These are phyloP conservation scores for Lepilemur septentrionalis DNA, from an alignment of 2,797 vertebrate genomes.

Conservation along the genomic window DNA sequence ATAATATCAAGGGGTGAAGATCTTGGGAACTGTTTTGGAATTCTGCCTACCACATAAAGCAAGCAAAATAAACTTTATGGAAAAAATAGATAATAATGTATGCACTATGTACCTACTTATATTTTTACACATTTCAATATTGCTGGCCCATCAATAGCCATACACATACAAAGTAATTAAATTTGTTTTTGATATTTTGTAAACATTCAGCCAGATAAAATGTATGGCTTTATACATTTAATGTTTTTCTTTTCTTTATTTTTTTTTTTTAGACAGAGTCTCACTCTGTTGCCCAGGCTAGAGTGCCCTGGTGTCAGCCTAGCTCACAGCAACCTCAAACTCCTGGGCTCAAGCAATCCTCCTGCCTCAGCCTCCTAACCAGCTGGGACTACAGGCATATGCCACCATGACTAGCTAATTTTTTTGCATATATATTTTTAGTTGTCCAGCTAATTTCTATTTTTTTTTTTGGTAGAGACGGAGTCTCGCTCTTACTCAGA, in stretches of 20 bases:
- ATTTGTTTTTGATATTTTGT: not conserved
- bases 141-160: not conserved
- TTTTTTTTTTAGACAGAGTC: too few relatives aligned
- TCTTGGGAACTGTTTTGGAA: not conserved
- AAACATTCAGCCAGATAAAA: not conserved
- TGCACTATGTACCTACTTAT: not conserved
- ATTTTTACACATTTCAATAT: not conserved
- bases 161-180: not conserved
- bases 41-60: not conserved
- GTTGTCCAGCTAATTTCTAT: too few relatives aligned
- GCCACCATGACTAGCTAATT: too few relatives aligned
- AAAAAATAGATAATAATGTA: not conserved
- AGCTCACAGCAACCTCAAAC: too few relatives aligned
- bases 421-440: too few relatives aligned
- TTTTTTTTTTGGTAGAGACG: too few relatives aligned
- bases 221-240: not conserved
- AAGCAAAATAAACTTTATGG: not conserved
- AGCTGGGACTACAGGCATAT: too few relatives aligned
- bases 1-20: not conserved
- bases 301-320: rapidly evolving
- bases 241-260: not conserved
- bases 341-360: too few relatives aligned
- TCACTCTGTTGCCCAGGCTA: too few relatives aligned
- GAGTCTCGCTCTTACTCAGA: too few relatives aligned
- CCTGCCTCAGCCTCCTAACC: too few relatives aligned